phyloP scores from a whole-genome alignment of 2,113 vertebrate species.

The Microtus pennsylvanicus region DNA sequence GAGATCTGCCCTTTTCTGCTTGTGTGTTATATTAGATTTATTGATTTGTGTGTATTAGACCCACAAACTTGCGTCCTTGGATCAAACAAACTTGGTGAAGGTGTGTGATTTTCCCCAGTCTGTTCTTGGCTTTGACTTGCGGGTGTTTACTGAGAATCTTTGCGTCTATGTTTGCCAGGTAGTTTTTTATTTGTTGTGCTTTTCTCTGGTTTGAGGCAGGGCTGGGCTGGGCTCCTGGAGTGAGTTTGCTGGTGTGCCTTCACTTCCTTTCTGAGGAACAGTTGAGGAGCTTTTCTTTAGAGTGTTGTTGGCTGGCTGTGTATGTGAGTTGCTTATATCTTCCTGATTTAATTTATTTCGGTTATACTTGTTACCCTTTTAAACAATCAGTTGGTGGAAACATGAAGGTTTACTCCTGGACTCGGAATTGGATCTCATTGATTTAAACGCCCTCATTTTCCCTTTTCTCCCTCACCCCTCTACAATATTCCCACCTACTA shows the following conservation, averaged over 20 bases:
- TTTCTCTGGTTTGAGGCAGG: neutral
- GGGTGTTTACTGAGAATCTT: neutral
- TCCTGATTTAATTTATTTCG: neutral
- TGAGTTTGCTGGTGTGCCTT: neutral
- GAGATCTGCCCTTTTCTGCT: neutral
- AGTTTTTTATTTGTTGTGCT: neutral
- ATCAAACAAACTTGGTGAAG: neutral
- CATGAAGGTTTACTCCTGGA: neutral
- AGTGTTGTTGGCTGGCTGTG: neutral
- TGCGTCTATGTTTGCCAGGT: neutral
- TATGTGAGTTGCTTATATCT: neutral
- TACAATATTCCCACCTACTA: neutral
- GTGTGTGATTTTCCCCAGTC: neutral
- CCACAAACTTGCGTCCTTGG: neutral
- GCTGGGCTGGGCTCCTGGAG: neutral
- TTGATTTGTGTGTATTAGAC: neutral
- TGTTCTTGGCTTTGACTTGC: neutral
- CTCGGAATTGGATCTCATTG: neutral
- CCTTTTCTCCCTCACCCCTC: neutral
- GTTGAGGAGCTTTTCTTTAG: neutral
- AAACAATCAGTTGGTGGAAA: constrained; percentile 12
- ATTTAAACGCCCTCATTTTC: neutral
- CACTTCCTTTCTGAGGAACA: neutral
- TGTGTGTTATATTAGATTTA: neutral
- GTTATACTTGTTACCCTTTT: neutral